Base-by-base conservation (phyloP, 1,140 invertebrate species). In the Adoxophyes honmai region DNA sequence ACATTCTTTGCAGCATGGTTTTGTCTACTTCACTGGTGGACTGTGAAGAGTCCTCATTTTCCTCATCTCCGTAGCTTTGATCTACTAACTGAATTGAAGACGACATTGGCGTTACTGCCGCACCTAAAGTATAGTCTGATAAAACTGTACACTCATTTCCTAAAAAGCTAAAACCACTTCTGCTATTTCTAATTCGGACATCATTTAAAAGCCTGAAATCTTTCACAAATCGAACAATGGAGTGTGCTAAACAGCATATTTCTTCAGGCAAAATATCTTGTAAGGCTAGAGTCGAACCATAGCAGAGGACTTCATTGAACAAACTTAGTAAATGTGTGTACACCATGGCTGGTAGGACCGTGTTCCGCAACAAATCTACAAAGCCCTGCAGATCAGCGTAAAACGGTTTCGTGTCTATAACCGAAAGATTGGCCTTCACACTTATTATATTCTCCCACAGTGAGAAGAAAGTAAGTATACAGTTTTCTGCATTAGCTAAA, bases 401-500 rank as follows among this genome's bases (percentile, higher is more conserved):
- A 79, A 96, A 97, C 3, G 95, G 94, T 73, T 96, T 95, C 1
- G 95, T 97, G 75, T 97, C 95, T 57, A 96, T 94, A 8, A 97
- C 93, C 14, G 95, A 96, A 15, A 97, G 90, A 90, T 97, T 97
- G 9, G 96, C 95, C 85, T 96, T 96, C 0, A 97, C 95, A 39
- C 95, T 96, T 74, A 97, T 97, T n/a, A 96, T 95, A 60, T 95
- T 94, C 75, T 96, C 95, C 96, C 96, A 97, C 7, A 97, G 85
- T 54, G 94, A 93, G 38, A 97, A 90, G 76, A 97, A 97, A 15
- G 95, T 95, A 34, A 96, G 90, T 42, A 96, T 92, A 79, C 92
- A 93, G 63, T 92, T 92, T 88, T 92, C 92, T 57, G 91, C 88
- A 67, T 91, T 91, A 39, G 90, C 75, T 64, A 91, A 87, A 79